Evolutionary conservation across 2,797 vertebrate genomes (phyloP).

Genomic region (Cetoscarus ocellatus): DNA sequence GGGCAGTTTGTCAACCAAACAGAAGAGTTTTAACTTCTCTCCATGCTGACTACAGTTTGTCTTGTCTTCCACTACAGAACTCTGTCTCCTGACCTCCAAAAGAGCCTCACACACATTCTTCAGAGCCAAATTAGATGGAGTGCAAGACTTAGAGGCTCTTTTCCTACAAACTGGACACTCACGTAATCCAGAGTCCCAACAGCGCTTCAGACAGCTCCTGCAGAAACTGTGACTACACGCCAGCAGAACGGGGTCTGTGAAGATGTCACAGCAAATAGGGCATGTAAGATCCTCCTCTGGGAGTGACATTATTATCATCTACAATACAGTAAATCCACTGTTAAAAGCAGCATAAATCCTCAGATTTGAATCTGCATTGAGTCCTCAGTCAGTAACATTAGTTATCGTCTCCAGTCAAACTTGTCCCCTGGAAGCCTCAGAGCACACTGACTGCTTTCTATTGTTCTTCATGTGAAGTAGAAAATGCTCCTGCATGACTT

Average conservation of each 20-base stretch:
- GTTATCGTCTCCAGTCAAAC: constrained; percentile 14
- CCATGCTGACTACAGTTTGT: constrained; percentile 72
- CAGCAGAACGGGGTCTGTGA: constrained; percentile 81
- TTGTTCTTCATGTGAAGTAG: constrained; percentile 59
- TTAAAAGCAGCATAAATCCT: constrained; percentile 27
- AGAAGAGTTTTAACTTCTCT: constrained; percentile 84
- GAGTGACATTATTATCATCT: constrained; percentile 63
- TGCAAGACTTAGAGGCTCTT: constrained; percentile 64
- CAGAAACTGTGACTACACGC: constrained; percentile 87
- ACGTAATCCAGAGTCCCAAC: constrained; percentile 67
- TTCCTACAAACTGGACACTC: constrained; percentile 83
- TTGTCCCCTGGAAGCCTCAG: constrained; percentile 10
- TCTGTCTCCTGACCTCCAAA: constrained; percentile 53
- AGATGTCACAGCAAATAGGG: constrained; percentile 84
- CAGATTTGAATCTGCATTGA: constrained; percentile 13
- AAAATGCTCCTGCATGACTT: constrained; percentile 56
- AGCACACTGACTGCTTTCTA: constrained; percentile 17
- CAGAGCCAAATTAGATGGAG: constrained; percentile 81
- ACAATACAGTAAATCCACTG: constrained; percentile 30
- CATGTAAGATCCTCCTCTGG: constrained; percentile 85
- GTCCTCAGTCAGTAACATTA: not conserved
- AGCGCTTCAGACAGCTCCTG: constrained; percentile 77
- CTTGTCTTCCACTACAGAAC: constrained; percentile 40
- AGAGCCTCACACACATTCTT: constrained; percentile 83
- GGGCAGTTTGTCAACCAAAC: constrained; percentile 78